phyloP scores from a whole-genome alignment of 1,140 invertebrate species.

The Drosophila willistoni region DNA sequence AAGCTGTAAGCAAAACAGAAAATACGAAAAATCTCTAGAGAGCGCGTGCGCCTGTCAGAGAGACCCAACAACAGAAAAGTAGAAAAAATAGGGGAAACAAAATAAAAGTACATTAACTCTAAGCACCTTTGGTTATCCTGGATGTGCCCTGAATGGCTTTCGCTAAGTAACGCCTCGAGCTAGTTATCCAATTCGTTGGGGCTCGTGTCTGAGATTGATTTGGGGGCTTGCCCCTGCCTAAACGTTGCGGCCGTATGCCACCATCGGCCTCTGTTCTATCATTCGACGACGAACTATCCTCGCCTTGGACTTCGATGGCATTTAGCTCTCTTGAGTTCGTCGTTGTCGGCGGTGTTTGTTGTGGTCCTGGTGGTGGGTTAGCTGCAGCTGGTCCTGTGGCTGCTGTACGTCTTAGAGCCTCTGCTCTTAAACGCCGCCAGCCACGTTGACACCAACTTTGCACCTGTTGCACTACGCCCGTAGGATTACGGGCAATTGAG shows the following conservation, averaged over 20 bases:
- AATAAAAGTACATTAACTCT: background rate
- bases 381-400: slow-evolving; percentile 47
- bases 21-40: slow-evolving; percentile 21
- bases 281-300: background rate
- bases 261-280: slow-evolving; percentile 1
- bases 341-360: slow-evolving; percentile 4
- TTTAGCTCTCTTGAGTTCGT: background rate
- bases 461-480: slow-evolving; percentile 18
- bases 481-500: background rate
- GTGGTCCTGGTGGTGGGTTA: slow-evolving; percentile 15
- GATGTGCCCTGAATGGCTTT: background rate
- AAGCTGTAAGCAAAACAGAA: slow-evolving; percentile 50
- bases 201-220: background rate
- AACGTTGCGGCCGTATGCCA: background rate
- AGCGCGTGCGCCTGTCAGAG: slow-evolving; percentile 35
- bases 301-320: slow-evolving; percentile 1
- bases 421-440: slow-evolving; percentile 44
- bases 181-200: background rate
- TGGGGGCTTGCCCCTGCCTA: background rate
- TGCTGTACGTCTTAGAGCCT: slow-evolving; percentile 56
- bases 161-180: background rate
- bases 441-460: slow-evolving; percentile 38
- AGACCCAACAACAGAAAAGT: background rate
- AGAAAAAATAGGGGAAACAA: background rate
- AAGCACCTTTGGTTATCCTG: slow-evolving; percentile 43